Evolutionary conservation across 2,113 vertebrate species (phyloP), one percentile per base, ranked within the genome.

Genomic region (Eudyptes chrysolophus): DNA sequence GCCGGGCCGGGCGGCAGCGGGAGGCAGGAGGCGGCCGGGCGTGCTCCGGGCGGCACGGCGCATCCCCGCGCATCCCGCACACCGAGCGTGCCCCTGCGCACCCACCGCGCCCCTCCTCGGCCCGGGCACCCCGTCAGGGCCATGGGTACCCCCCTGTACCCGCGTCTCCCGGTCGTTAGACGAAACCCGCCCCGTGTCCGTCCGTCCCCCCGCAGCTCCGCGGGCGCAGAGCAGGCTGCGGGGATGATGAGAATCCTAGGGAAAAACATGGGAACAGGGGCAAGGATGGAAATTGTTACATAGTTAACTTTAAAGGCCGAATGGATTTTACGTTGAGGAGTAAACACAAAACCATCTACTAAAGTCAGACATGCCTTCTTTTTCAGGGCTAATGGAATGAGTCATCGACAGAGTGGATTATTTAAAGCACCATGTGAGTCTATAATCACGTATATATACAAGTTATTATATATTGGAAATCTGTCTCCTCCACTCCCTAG

Each of bases 391-490:
- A 98, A 98, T 99, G 98, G 98, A 99, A 98, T 97, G 98, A 99
- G 97, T 97, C 96, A 97, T 98, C 98, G 97, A 98, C 98, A 98
- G 98, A 98, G 98, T 98, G 98, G 98, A 99, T 99, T 99, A 98
- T 98, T 98, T 98, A 98, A 98, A 98, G 97, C 98, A 92, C 98
- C 98, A 97, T 97, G 97, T 97, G 98, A 98, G 98, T 98, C 98
- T 98, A 99, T 99, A 98, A 98, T 98, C 98, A 98, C 99, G 98
- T 98, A 98, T 99, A 99, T 98, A 99, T 98, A 99, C 98, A 98
- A 98, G 98, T 98, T 98, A 99, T 99, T 99, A 99, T 99, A 98
- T 99, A 99, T 99, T 97, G 99, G 98, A 98, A 99, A 99, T 98
- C 98, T 99, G 99, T 99, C 99, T 98, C 83, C 97, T 97, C 96